A percentile compares a stretch with the other conserved stretches of the same genome.
phyloP scores from a whole-genome alignment of 1,140 invertebrate species.

The Atta colombica region DNA sequence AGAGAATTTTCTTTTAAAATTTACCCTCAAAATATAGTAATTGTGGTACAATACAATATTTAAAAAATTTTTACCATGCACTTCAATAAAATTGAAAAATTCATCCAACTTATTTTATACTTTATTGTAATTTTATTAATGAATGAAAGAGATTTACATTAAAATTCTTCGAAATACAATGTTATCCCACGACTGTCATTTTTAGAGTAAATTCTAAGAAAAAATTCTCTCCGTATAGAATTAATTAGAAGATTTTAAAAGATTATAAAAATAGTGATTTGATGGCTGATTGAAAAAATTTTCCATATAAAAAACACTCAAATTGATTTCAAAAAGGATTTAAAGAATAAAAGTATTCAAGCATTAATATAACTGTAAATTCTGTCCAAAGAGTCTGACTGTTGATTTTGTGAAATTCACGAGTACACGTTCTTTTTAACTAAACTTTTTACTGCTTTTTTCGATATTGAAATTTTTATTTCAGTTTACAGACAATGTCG shows the following conservation, averaged over 20 bases:
- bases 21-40: too few species aligned
- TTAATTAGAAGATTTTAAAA: conserved; percentile 18
- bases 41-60: too few species aligned
- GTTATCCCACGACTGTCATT: too few species aligned
- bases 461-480: conserved; percentile 13
- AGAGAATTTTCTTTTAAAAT: too few species aligned
- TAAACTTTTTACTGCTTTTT: not conserved
- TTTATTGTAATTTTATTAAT: too few species aligned
- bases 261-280: not conserved
- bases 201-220: too few species aligned
- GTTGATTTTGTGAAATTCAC: not conserved
- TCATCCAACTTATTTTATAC: too few species aligned
- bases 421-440: not conserved
- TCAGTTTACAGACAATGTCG: not conserved
- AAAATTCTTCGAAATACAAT: too few species aligned
- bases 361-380: not conserved
- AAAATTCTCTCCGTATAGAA: too few species aligned
- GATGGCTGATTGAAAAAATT: not conserved
- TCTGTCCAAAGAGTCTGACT: not conserved
- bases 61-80: too few species aligned
- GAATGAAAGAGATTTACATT: too few species aligned
- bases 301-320: not conserved
- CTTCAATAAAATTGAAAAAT: too few species aligned
- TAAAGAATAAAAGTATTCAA: conserved; percentile 10
- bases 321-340: not conserved